Base-by-base conservation (phyloP, 2,113 vertebrate genomes). In the Paradisaea rubra region DNA sequence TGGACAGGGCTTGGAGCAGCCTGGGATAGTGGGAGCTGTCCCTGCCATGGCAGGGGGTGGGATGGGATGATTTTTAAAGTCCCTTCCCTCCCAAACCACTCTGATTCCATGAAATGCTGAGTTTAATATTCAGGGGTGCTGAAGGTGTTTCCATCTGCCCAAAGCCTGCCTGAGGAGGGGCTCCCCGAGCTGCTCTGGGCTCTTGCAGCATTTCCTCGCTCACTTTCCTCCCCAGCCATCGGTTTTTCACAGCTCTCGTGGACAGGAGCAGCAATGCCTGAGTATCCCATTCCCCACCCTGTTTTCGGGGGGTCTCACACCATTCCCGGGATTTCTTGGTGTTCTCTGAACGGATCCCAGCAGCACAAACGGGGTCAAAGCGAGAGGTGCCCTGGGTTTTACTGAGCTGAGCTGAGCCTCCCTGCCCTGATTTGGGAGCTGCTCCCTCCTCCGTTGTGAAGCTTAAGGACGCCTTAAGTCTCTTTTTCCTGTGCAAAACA, bases 101-200 rank as follows among this genome's bases (percentile, higher is more conserved):
- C 52, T 8, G 37, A 24, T 20, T 21, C 60, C 27, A 7, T 13
- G 17, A n/a, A 31, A n/a, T 4, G 23, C 24, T 4, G 8, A n/a
- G 8, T 56, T 49, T 5, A 0, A 4, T 15, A 4, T 1, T 1
- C 8, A 3, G 2, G 41, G 59, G 4, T 1, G 0, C 42, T 53
- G 79, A 4, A 4, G 47, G 14, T 22, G 37, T 22, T 24, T 10
- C 1, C 25, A 3, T 14, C 20, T 22, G 23, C 3, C 41, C 53
- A 2, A 15, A 1, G 18, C 2, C 3, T 0, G 25, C 59, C 1
- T 5, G 1, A 2, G 20, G 35, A 4, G 1, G 22, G 13, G 39
- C 52, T 45, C 6, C 2, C 47, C 0, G 3, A 24, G 28, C 63
- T 19, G 21, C 44, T 10, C 22, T 4, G 20, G 12, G 14, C 13